phyloP scores from a whole-genome alignment of 2,113 vertebrate species.

The Hippolais icterina region DNA sequence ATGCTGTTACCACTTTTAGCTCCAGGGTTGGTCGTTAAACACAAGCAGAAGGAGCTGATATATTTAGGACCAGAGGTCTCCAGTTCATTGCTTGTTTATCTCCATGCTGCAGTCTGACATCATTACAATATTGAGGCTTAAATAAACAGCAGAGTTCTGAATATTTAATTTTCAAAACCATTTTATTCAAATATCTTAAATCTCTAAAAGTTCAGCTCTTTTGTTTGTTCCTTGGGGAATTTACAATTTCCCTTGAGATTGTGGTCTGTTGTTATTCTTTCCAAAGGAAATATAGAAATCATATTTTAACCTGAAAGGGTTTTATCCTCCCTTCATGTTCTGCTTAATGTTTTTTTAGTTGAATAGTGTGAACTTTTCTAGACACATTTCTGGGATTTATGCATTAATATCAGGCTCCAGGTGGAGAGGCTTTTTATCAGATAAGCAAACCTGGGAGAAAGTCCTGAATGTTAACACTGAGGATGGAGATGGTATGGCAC shows the following conservation, averaged over 20 bases:
- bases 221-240: constrained; percentile 1
- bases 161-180: neutral
- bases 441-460: constrained; percentile 56
- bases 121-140: neutral
- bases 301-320: constrained; percentile 17
- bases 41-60: constrained; percentile 23
- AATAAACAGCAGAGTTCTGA: neutral
- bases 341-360: constrained; percentile 44
- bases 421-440: constrained; percentile 52
- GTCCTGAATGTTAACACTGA: constrained; percentile 42
- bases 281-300: constrained; percentile 16
- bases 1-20: constrained; percentile 30
- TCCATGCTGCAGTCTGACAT: neutral
- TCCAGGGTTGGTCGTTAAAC: constrained; percentile 45
- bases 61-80: constrained; percentile 45
- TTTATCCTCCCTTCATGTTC: constrained; percentile 35
- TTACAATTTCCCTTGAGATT: neutral
- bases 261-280: neutral
- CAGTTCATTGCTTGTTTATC: constrained; percentile 37
- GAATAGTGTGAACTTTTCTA: constrained; percentile 50
- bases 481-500: constrained; percentile 11
- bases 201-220: neutral
- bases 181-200: neutral
- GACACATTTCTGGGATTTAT: constrained; percentile 60
- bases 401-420: constrained; percentile 57